Conservation (phyloP, 2,113 vertebrate species). For the Lepus timidus region DNA sequence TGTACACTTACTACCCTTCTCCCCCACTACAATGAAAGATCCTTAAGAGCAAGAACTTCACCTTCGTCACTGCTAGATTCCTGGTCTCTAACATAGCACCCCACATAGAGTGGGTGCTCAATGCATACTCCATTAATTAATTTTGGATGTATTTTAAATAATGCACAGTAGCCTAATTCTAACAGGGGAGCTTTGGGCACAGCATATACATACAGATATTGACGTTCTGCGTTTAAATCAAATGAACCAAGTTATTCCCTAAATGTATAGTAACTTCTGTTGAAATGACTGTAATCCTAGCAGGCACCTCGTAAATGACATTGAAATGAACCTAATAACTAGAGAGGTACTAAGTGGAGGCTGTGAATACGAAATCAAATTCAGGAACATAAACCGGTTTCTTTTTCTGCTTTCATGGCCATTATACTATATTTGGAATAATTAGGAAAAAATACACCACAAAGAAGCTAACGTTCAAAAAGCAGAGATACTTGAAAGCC, state of each 20-base stretch:
- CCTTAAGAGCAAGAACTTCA: neutral
- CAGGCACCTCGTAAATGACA: slow-evolving; percentile 53
- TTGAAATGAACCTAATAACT: slow-evolving; percentile 58
- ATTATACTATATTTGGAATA: slow-evolving; percentile 73
- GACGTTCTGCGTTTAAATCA: slow-evolving; percentile 48
- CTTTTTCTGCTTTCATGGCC: slow-evolving; percentile 55
- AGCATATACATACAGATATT: neutral
- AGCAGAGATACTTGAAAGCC: slow-evolving; percentile 63
- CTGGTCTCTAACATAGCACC: neutral
- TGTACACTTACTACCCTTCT: too few relatives aligned
- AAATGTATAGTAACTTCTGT: slow-evolving; percentile 26
- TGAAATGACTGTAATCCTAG: slow-evolving; percentile 35
- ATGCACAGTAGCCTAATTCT: neutral
- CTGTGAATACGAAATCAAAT: slow-evolving; percentile 68
- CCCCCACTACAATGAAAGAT: neutral
- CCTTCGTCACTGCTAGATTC: neutral
- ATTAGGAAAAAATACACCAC: slow-evolving; percentile 61
- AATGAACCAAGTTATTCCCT: slow-evolving; percentile 34
- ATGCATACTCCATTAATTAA: slow-evolving; percentile 45
- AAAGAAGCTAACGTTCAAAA: slow-evolving; percentile 69
- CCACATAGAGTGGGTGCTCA: neutral
- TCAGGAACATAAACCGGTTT: slow-evolving; percentile 53
- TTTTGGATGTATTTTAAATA: slow-evolving; percentile 42
- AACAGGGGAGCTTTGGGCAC: neutral
- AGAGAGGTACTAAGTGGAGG: slow-evolving; percentile 35